A percentile compares a stretch with the other conserved stretches of the same genome.
Evolutionary conservation across 2,797 vertebrate species (phyloP).

Genomic region (Sebastes trivittatus): DNA sequence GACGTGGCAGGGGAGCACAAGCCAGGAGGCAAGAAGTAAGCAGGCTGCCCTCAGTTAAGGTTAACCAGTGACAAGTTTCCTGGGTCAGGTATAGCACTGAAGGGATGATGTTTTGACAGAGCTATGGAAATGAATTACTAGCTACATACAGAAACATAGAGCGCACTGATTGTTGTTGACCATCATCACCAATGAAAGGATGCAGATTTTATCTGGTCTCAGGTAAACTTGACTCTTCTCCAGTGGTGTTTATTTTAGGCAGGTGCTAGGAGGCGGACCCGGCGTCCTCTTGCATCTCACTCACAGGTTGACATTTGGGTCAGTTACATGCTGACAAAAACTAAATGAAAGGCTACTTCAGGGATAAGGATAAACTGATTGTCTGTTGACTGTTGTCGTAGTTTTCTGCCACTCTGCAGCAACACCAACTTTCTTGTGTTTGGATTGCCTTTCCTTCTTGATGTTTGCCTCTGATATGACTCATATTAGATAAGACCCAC

Average conservation of each 20-base stretch:
- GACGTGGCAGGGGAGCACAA: neutral
- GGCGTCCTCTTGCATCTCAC: neutral
- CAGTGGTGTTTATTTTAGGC: neutral
- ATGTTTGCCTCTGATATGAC: neutral
- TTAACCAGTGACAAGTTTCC: neutral
- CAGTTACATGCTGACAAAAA: neutral
- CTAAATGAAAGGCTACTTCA: neutral
- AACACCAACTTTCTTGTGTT: neutral
- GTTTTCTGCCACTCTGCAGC: neutral
- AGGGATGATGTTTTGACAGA: neutral
- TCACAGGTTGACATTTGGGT: neutral
- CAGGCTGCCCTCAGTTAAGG: neutral
- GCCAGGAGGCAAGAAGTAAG: neutral
- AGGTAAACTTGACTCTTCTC: neutral
- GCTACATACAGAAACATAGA: neutral
- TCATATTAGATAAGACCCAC: neutral
- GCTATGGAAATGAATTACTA: neutral
- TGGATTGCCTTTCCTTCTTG: neutral
- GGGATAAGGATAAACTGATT: neutral
- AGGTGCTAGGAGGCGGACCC: neutral
- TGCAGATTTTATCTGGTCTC: neutral
- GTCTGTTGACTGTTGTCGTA: neutral
- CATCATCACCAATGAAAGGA: neutral
- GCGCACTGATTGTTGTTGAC: neutral
- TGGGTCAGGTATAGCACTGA: neutral